Evolutionary conservation across 2,888 invertebrate genomes (phyloP).

Genomic region (Amiota mariae): DNA sequence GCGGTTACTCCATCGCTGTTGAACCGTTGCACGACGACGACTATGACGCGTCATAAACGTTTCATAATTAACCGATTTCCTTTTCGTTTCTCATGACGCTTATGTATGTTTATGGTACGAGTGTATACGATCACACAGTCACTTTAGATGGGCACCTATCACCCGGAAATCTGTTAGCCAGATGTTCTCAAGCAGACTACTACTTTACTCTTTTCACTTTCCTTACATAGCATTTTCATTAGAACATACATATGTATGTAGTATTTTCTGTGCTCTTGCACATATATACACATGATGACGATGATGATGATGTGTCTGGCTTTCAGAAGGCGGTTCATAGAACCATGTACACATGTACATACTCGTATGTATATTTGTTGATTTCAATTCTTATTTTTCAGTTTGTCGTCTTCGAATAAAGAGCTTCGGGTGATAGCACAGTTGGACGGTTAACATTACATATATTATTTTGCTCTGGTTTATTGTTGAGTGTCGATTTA

Average conservation of each 20-base stretch:
- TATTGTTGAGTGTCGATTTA: constrained; percentile 18
- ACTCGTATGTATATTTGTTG: constrained; percentile 9
- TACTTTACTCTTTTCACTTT: constrained; percentile 44
- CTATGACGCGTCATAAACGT: not conserved
- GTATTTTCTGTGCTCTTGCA: no score
- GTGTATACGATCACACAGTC: no score
- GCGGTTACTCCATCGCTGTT: constrained; percentile 1
- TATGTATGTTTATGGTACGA: not conserved
- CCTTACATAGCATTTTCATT: constrained; percentile 38
- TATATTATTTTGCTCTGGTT: constrained; percentile 33
- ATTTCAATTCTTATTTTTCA: not conserved
- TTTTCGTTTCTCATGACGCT: not conserved
- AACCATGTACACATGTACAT: not conserved
- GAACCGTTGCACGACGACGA: constrained; percentile 10
- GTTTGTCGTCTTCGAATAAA: not conserved
- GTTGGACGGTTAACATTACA: constrained; percentile 38
- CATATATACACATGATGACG: not conserved
- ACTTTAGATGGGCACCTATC: not conserved
- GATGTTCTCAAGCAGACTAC: not conserved
- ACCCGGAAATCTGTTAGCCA: constrained; percentile 12
- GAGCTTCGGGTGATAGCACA: constrained; percentile 32
- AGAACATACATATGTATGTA: constrained; percentile 9
- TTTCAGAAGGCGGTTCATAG: not conserved
- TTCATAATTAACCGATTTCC: constrained; percentile 9
- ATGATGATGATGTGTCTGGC: no score